Evolutionary conservation across 92 coral and sea anemone species (phyloP), one percentile per base, ranked within the genome.

Genomic region (Epizoanthus scotinus): DNA sequence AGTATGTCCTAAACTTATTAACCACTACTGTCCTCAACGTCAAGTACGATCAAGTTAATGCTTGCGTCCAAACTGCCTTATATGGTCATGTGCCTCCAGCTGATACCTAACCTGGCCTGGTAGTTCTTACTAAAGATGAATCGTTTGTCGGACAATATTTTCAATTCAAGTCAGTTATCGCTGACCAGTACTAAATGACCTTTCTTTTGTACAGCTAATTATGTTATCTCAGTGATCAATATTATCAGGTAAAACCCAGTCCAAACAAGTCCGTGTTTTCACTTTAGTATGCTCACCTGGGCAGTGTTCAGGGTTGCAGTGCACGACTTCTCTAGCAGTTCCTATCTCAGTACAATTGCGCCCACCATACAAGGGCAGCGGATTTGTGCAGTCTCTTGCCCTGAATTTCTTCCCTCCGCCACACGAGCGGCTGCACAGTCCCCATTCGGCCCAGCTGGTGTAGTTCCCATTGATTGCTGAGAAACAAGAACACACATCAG

Each of bases 361-460:
- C 28, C 98, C 98, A 12, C 95, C 94, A 55, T 82, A 95, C 38
- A 60, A 82, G 21, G 98, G 98, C 70, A 85, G 63, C 24, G 98
- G 98, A 69, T 82, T 89, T 63, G 73, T 78, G 78, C 98, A 95
- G 54, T 91, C 90, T 12, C 98, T 84, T 6, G 77, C 84, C 71
- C 98, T 86, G 78, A 77, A 75, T 66, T 86, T 94, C 63, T 63
- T 70, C 47, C 98, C 98, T 5, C 94, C 89, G 0, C 98, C 97
- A 31, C 98, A 95, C 0, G 98, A 86, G 25, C 98, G 93, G 63
- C 95, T 90, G 73, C 98, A 95, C 22, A 63, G 82, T 9, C 92
- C 87, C 98, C 98, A 95, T 68, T 88, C 92, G 1, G 98, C 85
- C 98, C 98, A 95, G 14, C 66, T 79, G 22, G 98, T 89, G 79